Evolutionary conservation across 2,113 vertebrate species (phyloP).

Genomic region (Willisornis vidua): DNA sequence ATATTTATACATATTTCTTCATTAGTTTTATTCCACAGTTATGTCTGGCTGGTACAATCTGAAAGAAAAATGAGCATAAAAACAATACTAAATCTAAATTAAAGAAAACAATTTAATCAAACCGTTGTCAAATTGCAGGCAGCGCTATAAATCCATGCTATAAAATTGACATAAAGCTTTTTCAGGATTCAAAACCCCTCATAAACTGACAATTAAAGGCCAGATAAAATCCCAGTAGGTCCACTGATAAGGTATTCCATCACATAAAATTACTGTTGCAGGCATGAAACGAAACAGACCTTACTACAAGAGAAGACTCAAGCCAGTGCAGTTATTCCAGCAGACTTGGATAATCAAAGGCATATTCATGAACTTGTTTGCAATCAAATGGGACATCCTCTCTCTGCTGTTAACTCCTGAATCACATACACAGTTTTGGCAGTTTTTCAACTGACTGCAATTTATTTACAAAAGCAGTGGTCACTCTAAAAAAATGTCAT

Average conservation of each 20-base stretch:
- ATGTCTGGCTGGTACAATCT: not conserved
- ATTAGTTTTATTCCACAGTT: not conserved
- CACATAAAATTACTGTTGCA: not conserved
- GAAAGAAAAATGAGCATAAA: not conserved
- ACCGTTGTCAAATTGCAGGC: not conserved
- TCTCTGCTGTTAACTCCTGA: not conserved
- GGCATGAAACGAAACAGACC: not conserved
- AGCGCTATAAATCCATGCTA: not conserved
- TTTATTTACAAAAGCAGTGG: not conserved
- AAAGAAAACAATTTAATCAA: not conserved
- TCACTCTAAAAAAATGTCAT: not conserved
- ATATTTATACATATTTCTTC: not conserved
- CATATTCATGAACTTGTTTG: not conserved
- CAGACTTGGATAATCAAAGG: not conserved
- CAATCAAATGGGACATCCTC: not conserved
- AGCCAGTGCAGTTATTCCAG: not conserved
- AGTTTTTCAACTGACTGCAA: not conserved
- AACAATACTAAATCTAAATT: not conserved
- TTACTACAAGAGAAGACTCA: not conserved
- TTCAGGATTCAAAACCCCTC: not conserved
- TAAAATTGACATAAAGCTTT: not conserved
- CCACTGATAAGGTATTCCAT: not conserved
- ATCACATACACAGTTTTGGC: not conserved
- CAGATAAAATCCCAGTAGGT: not conserved
- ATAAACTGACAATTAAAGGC: not conserved